Conservation (phyloP, 1,140 invertebrate genomes). For the Cardiocondyla obscurior region DNA sequence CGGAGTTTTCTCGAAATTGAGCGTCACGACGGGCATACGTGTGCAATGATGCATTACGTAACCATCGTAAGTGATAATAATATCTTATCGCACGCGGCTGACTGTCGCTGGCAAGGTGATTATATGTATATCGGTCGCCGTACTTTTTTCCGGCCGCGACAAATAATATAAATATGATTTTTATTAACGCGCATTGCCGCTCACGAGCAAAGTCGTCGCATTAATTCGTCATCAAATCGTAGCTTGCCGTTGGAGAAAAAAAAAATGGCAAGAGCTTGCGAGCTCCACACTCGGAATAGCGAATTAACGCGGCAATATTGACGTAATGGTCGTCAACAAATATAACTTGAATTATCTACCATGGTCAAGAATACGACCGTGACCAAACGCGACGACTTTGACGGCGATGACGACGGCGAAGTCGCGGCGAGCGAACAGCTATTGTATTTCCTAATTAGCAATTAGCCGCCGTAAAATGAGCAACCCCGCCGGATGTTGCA, state of each 20-base stretch:
- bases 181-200: background rate
- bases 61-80: slow-evolving; percentile 32
- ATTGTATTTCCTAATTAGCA: slow-evolving; percentile 47
- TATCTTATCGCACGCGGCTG: slow-evolving; percentile 29
- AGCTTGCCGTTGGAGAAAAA: background rate
- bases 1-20: background rate
- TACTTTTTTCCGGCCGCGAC: background rate
- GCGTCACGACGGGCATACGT: background rate
- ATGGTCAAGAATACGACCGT: slow-evolving; percentile 54
- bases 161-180: background rate
- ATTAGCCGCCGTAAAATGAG: slow-evolving; percentile 33
- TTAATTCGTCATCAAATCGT: background rate
- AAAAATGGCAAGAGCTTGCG: background rate
- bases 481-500: slow-evolving; percentile 51
- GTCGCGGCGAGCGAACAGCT: background rate
- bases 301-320: background rate
- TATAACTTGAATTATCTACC: background rate
- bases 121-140: background rate
- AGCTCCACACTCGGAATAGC: background rate
- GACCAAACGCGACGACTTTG: slow-evolving; percentile 21
- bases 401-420: background rate
- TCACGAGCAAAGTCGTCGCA: no score
- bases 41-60: slow-evolving; percentile 2
- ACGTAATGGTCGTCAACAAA: background rate
- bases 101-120: background rate